Evolutionary conservation across 1,140 invertebrate genomes (phyloP).

Genomic region (Sycophaga agraensis): DNA sequence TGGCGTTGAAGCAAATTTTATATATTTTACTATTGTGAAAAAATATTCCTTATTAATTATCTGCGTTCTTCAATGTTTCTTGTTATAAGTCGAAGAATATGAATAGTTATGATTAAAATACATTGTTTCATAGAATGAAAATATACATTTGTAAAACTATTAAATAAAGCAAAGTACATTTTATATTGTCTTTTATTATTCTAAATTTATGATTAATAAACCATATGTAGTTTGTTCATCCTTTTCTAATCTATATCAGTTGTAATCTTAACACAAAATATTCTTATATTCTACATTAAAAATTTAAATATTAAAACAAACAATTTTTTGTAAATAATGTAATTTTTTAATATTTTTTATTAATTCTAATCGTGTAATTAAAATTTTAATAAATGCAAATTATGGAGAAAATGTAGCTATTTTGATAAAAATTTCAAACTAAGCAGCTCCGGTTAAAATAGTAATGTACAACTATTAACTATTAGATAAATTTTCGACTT

Average conservation of each 20-base stretch:
- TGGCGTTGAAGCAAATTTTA: constrained; percentile 13
- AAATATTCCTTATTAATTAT: not conserved
- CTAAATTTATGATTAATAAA: not conserved
- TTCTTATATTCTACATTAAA: no score
- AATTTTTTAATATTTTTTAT: not conserved
- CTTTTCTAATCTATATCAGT: no score
- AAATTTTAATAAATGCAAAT: not conserved
- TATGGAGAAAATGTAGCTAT: no score
- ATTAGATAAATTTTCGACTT: no score
- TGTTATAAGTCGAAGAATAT: not conserved
- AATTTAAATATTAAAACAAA: no score
- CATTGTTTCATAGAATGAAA: constrained; percentile 5
- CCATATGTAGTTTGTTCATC: no score
- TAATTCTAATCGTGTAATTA: not conserved
- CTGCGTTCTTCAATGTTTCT: no score
- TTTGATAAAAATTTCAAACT: no score
- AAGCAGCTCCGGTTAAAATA: no score
- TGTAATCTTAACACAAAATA: no score
- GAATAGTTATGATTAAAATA: constrained; percentile 1
- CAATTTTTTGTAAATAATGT: no score
- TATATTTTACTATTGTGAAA: constrained; percentile 16
- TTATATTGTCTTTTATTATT: not conserved
- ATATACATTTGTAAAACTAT: constrained; percentile 10
- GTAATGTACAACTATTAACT: no score
- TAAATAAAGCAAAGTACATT: constrained; percentile 3